These are phyloP conservation scores for Centropus bengalensis DNA, from an alignment of 2,113 vertebrate species.

Conservation along the genomic window DNA sequence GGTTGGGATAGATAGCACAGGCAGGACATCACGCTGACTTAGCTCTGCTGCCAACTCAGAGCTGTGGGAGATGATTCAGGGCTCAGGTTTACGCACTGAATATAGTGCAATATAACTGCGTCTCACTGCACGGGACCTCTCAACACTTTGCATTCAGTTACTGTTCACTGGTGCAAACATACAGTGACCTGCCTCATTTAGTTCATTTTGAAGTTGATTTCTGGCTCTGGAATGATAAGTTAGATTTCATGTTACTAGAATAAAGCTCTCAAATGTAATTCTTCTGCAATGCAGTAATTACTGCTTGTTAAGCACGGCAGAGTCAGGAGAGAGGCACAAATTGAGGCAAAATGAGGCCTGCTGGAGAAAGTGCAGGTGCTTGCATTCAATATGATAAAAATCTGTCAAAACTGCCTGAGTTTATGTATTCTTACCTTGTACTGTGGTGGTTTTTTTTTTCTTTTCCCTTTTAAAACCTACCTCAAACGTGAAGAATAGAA, in stretches of 20 bases:
- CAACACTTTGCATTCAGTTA: background rate
- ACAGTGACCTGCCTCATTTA: background rate
- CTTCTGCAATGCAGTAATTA: background rate
- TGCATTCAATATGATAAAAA: background rate
- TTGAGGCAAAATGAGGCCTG: background rate
- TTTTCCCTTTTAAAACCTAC: background rate
- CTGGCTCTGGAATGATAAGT: background rate
- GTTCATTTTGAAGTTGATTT: background rate
- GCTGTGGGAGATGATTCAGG: background rate
- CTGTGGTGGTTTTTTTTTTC: background rate
- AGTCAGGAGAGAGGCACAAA: background rate
- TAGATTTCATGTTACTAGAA: background rate
- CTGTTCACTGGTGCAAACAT: background rate
- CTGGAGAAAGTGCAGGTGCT: background rate
- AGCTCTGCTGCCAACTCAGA: background rate
- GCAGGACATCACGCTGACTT: rapidly evolving
- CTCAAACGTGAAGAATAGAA: background rate
- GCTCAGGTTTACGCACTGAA: background rate
- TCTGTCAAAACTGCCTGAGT: background rate
- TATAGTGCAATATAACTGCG: background rate
- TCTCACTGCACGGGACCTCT: background rate
- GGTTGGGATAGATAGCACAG: background rate
- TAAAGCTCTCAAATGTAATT: background rate
- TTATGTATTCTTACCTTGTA: background rate
- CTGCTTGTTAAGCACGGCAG: background rate